phyloP scores from a whole-genome alignment of 1,140 invertebrate species.

The Druon quercuslanigerum region DNA sequence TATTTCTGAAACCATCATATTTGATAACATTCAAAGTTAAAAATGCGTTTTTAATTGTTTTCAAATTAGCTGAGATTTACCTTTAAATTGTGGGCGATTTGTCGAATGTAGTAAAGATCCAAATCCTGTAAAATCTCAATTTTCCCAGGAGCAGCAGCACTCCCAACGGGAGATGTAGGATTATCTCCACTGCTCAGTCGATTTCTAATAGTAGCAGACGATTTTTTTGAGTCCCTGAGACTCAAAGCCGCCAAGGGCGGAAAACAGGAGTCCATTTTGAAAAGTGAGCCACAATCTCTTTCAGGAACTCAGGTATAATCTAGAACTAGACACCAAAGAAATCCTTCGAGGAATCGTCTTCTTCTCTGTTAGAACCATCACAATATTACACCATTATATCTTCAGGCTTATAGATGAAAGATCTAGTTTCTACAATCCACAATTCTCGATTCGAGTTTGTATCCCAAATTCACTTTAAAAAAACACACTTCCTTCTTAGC shows the following conservation, averaged over 20 bases:
- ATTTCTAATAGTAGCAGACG: conserved; percentile 52
- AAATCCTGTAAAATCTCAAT: conserved; percentile 77
- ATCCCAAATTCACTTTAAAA: too few relatives aligned
- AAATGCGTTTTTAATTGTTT: neutral
- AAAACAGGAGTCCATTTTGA: conserved; percentile 75
- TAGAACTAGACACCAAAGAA: too few relatives aligned
- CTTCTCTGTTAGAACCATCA: too few relatives aligned
- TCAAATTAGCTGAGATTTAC: conserved; percentile 60
- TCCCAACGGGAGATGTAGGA: conserved; percentile 37
- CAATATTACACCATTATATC: too few relatives aligned
- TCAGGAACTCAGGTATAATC: too few relatives aligned
- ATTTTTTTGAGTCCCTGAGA: conserved; percentile 64
- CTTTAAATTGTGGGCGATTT: conserved; percentile 78
- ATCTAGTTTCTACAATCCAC: too few relatives aligned
- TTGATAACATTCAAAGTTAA: too few relatives aligned
- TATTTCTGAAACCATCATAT: too few relatives aligned
- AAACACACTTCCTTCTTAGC: too few relatives aligned
- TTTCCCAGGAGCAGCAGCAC: conserved; percentile 61
- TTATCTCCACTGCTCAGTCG: conserved; percentile 58
- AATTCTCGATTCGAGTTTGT: too few relatives aligned
- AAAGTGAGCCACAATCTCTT: conserved; percentile 30
- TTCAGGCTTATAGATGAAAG: too few relatives aligned
- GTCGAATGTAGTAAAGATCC: conserved; percentile 78
- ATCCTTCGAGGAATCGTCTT: too few relatives aligned
- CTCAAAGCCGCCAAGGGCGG: conserved; percentile 72